Evolutionary conservation across 2,113 vertebrate genomes (phyloP).

Genomic region (Oplegnathus fasciatus): DNA sequence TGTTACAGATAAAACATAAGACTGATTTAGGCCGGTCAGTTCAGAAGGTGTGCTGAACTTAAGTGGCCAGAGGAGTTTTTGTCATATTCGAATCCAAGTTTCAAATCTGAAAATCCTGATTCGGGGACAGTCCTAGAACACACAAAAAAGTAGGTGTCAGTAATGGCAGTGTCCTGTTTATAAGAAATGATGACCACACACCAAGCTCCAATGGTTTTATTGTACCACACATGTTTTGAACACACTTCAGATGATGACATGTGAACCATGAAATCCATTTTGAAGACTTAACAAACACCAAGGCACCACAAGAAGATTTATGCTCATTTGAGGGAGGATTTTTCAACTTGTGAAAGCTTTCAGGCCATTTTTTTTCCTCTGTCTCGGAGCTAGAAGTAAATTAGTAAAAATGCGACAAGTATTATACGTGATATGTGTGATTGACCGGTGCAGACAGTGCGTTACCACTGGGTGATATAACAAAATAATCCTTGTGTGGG

Average conservation of each 20-base stretch:
- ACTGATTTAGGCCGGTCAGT: not conserved
- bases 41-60: no score
- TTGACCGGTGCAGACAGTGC: not conserved
- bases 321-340: not conserved
- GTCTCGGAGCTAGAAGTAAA: not conserved
- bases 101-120: no score
- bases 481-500: constrained; percentile 8
- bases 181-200: not conserved
- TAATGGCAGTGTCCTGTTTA: not conserved
- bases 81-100: no score
- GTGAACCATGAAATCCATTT: not conserved
- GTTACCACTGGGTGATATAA: not conserved
- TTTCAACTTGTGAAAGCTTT: not conserved
- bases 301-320: not conserved
- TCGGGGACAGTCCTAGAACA: not conserved
- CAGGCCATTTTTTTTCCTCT: not conserved
- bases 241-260: not conserved
- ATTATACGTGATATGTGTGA: not conserved
- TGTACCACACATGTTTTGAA: not conserved
- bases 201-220: not conserved
- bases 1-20: no score
- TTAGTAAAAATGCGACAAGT: not conserved
- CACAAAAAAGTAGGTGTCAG: not conserved
- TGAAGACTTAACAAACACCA: not conserved
- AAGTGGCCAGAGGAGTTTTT: no score